A percentile compares a stretch with the other conserved stretches of the same genome.
Evolutionary conservation across 2,888 invertebrate species (phyloP).

Genomic region (Agrotis segetum): DNA sequence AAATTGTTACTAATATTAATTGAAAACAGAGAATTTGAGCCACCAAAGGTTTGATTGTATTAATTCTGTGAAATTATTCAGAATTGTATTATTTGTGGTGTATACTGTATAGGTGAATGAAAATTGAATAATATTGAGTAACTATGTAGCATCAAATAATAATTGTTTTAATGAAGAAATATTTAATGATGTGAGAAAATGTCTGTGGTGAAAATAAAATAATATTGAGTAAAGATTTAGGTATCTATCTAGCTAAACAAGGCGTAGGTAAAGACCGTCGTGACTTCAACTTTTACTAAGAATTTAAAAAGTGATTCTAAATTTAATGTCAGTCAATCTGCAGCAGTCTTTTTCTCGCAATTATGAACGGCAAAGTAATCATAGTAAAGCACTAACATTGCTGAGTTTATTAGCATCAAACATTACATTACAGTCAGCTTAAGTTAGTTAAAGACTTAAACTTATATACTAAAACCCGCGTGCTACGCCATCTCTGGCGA

Average conservation of each 20-base stretch:
- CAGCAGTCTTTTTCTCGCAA: neutral
- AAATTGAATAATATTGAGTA: neutral
- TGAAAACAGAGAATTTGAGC: neutral
- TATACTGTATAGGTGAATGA: neutral
- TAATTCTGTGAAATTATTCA: neutral
- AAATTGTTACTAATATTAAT: neutral
- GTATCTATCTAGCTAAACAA: neutral
- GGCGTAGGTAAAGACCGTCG: neutral
- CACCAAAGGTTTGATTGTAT: neutral
- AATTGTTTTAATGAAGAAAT: neutral
- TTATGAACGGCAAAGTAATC: neutral
- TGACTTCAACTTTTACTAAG: neutral
- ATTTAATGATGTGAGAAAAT: neutral
- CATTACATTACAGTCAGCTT: neutral
- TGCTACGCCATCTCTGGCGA: constrained; percentile 11
- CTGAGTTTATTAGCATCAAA: neutral
- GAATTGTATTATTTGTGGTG: neutral
- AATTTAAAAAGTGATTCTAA: neutral
- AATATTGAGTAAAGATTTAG: neutral
- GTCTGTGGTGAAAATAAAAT: neutral
- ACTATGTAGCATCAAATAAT: neutral
- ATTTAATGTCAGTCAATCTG: neutral
- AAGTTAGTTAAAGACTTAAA: constrained; percentile 3
- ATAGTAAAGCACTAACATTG: neutral
- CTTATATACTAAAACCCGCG: constrained; percentile 15